These are phyloP conservation scores for Drosophila sp. DNA, from an alignment of 1,140 invertebrate species.

Conservation along the genomic window DNA sequence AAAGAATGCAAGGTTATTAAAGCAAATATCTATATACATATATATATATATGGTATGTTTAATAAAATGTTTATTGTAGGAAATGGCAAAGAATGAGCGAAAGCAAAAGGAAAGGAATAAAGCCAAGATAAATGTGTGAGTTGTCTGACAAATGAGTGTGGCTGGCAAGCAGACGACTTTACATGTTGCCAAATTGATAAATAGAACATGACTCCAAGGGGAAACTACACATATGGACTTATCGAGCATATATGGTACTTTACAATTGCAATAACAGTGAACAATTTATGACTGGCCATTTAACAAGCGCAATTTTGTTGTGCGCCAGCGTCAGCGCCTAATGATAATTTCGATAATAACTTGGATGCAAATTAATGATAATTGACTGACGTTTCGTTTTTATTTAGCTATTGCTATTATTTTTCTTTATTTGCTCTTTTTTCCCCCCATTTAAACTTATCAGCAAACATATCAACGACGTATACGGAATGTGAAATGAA, in stretches of 20 bases:
- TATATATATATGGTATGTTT: conserved; percentile 37
- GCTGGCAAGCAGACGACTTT: conserved; percentile 49
- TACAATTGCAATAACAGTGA: conserved; percentile 49
- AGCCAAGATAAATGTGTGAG: neutral
- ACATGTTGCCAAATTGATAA: conserved; percentile 52
- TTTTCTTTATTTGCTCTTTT: conserved; percentile 14
- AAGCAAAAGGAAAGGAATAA: neutral
- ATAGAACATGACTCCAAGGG: conserved; percentile 29
- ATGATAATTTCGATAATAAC: conserved; percentile 77
- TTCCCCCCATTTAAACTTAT: conserved; percentile 28
- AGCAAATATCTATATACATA: conserved; percentile 34
- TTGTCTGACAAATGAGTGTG: conserved; percentile 35
- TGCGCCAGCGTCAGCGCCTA: conserved; percentile 18
- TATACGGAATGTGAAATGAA: conserved; percentile 40
- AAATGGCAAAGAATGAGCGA: conserved; percentile 4
- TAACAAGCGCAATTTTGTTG: conserved; percentile 32
- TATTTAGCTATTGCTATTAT: conserved; percentile 4
- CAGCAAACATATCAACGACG: conserved; percentile 15
- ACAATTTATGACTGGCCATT: conserved; percentile 37
- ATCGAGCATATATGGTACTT: conserved; percentile 23
- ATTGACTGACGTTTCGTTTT: conserved; percentile 54
- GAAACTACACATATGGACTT: neutral
- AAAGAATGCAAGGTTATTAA: conserved; percentile 72
- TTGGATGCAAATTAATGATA: conserved; percentile 77
- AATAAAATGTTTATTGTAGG: conserved; percentile 61